phyloP scores from a whole-genome alignment of 1,140 invertebrate species.

The silkworm (Bombyx mori) region ASM3026992v2 NC_085108.1:6427001-6427500 shows the following conservation, averaged over 20 bases:
- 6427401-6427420: conserved; percentile 6
- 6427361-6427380: conserved; percentile 16
- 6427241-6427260: conserved; percentile 40
- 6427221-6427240: conserved; percentile 44
- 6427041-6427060: conserved; percentile 22
- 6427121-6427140: conserved; percentile 34
- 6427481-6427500: conserved; percentile 2
- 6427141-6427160: conserved; percentile 47
- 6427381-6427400: conserved; percentile 3
- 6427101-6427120: conserved; percentile 46
- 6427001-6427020: conserved; percentile 40
- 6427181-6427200: conserved; percentile 37
- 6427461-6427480: no score
- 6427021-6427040: conserved; percentile 21
- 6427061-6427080: conserved; percentile 20
- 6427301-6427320: conserved; percentile 42
- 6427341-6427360: conserved; percentile 2
- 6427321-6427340: conserved; percentile 25
- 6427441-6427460: no score
- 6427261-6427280: conserved; percentile 38
- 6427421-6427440: no score
- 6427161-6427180: conserved; percentile 52
- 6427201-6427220: conserved; percentile 41
- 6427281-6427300: conserved; percentile 45
- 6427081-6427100: conserved; percentile 29